Conservation (phyloP, 2,797 vertebrate genomes). For the Dromococcyx pavoninus region DNA sequence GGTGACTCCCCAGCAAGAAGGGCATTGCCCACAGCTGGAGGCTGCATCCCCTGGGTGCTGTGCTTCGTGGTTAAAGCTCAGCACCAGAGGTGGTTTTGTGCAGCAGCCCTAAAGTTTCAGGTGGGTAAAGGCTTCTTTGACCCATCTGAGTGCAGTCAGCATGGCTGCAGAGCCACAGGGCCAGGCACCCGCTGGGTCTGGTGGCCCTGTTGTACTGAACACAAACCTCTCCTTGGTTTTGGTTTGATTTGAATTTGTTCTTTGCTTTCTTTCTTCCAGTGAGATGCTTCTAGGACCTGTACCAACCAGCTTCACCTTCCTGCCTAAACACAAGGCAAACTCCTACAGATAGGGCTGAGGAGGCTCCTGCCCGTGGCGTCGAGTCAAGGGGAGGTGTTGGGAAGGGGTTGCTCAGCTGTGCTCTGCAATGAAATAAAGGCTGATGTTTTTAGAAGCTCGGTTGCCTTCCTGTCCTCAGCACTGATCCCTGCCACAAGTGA, state of each 20-base stretch:
- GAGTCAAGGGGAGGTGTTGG: fast-evolving
- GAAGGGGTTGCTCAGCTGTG: fast-evolving
- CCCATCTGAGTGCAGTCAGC: not conserved
- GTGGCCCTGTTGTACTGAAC: not conserved
- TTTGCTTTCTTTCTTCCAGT: constrained; percentile 70
- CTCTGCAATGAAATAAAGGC: not conserved
- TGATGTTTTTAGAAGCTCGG: not conserved
- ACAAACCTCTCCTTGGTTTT: not conserved
- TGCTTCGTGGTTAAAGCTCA: not conserved
- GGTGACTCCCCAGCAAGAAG: not conserved
- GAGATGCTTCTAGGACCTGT: constrained; percentile 94
- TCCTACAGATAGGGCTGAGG: constrained; percentile 84
- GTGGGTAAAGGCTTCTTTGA: not conserved
- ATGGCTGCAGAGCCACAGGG: not conserved
- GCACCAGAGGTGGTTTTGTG: not conserved
- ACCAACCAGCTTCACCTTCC: constrained; percentile 87
- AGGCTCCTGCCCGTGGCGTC: fast-evolving
- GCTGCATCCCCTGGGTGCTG: not conserved
- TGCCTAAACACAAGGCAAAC: constrained; percentile 97
- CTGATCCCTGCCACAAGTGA: too few species aligned
- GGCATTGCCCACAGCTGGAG: not conserved
- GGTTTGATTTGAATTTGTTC: not conserved
- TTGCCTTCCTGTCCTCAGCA: not conserved
- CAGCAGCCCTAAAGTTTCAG: not conserved
- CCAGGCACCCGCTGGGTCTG: fast-evolving